Evolutionary conservation across 92 coral and sea anemone genomes (phyloP).

Genomic region (Palythoa grandis): DNA sequence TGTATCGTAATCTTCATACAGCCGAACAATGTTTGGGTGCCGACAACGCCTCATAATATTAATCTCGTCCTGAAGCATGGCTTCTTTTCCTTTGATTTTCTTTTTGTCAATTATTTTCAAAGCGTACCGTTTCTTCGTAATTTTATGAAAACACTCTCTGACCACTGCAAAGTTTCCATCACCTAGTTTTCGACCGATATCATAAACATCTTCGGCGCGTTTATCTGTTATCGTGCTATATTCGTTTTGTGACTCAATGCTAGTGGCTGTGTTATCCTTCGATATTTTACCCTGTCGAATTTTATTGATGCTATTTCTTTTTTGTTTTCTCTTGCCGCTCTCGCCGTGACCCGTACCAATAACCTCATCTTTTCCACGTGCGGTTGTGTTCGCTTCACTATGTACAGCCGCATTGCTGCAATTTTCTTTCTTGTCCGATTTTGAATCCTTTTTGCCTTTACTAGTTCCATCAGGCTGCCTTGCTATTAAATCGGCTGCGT

Average conservation of each 20-base stretch:
- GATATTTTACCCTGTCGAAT: constrained; percentile 38
- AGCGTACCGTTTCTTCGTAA: constrained; percentile 82
- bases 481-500: constrained; percentile 58
- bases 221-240: constrained; percentile 75
- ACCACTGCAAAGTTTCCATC: constrained; percentile 98
- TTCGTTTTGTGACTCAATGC: constrained; percentile 57
- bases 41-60: constrained; percentile 88
- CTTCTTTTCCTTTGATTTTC: constrained; percentile 90
- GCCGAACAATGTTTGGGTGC: constrained; percentile 87
- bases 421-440: not conserved
- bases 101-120: constrained; percentile 91
- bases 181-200: constrained; percentile 89
- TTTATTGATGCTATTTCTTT: constrained; percentile 44
- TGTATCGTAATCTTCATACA: constrained; percentile 88
- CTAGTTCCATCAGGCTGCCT: constrained; percentile 48
- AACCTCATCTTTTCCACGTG: constrained; percentile 18
- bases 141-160: constrained; percentile 80
- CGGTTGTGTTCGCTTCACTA: not conserved
- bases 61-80: constrained; percentile 95
- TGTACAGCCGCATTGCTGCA: constrained; percentile 6
- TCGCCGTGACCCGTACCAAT: not conserved
- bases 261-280: constrained; percentile 48
- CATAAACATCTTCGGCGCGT: constrained; percentile 86
- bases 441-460: constrained; percentile 23
- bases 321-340: constrained; percentile 34